Conservation (phyloP, 2,113 vertebrate genomes). For the cat (Felis catus) region F.catus_Fca126_mat1.0 CM031414.1:120966001-120966500, state of each 20-base stretch:
- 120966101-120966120: neutral
- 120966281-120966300: conserved; percentile 26
- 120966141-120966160: neutral
- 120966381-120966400: neutral
- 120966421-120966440: neutral
- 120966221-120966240: neutral
- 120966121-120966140: neutral
- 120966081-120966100: neutral
- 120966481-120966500: neutral
- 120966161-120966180: neutral
- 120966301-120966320: conserved; percentile 10
- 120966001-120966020: neutral
- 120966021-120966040: neutral
- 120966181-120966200: neutral
- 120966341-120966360: neutral
- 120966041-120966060: neutral
- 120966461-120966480: neutral
- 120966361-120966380: neutral
- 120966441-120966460: conserved; percentile 19
- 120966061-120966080: neutral
- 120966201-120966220: neutral
- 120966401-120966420: neutral
- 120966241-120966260: neutral
- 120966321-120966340: neutral
- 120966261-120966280: neutral